Evolutionary conservation across 1,140 invertebrate genomes (phyloP).

Genomic region (Portunus trituberculatus): DNA sequence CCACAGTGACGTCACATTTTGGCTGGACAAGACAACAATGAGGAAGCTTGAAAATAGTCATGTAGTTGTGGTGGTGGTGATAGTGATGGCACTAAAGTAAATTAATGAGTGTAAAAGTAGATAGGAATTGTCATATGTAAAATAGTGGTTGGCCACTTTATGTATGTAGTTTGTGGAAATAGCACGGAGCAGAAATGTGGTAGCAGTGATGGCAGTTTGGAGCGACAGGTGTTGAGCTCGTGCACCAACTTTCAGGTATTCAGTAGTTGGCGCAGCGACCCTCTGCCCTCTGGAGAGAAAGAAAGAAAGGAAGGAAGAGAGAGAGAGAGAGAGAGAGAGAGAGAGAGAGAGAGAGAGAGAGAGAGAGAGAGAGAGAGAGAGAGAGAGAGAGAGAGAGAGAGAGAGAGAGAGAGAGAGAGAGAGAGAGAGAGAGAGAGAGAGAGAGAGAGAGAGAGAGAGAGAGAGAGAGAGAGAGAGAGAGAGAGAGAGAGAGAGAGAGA

Average conservation of each 20-base stretch:
- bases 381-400: background rate
- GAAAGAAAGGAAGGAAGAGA: no score
- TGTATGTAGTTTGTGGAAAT: no score
- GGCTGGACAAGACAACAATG: background rate
- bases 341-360: constrained; percentile 1
- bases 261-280: no score
- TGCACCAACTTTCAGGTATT: no score
- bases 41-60: background rate
- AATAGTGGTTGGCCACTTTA: no score
- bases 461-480: constrained; percentile 18
- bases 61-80: background rate
- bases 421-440: background rate
- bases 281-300: no score
- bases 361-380: constrained; percentile 11
- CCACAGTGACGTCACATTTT: background rate
- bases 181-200: no score
- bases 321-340: no score
- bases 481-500: constrained; percentile 8
- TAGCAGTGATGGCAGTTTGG: no score
- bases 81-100: background rate
- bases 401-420: background rate
- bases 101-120: no score
- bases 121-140: no score
- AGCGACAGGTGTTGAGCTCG: no score
- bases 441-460: constrained; percentile 35